Evolutionary conservation across 2,113 vertebrate species (phyloP).

Genomic region (Sus scrofa): DNA sequence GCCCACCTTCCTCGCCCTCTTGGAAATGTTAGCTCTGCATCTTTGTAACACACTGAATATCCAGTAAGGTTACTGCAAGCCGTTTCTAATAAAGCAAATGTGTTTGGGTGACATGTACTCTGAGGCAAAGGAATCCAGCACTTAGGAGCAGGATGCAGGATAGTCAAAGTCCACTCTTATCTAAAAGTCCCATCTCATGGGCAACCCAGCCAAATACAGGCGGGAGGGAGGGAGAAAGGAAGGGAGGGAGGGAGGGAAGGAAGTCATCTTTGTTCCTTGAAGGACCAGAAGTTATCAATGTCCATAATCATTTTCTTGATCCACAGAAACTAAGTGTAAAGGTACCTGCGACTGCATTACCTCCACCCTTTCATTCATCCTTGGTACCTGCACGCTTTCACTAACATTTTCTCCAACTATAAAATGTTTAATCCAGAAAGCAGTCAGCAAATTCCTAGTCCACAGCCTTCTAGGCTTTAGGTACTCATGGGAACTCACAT

Average conservation of each 20-base stretch:
- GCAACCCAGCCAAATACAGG: conserved; percentile 7
- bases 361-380: neutral
- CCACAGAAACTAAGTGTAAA: neutral
- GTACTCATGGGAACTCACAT: neutral
- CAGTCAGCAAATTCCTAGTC: neutral
- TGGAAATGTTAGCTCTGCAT: conserved; percentile 55
- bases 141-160: neutral
- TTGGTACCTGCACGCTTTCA: neutral
- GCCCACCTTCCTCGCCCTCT: conserved; percentile 26
- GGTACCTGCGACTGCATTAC: neutral
- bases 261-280: neutral
- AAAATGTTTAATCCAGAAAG: neutral
- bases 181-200: neutral
- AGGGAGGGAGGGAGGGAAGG: neutral
- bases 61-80: conserved; percentile 24
- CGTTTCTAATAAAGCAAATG: conserved; percentile 61
- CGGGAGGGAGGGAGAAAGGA: too few species aligned
- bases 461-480: neutral
- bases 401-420: neutral
- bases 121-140: neutral
- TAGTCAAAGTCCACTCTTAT: neutral
- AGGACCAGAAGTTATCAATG: neutral
- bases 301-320: conserved; percentile 14
- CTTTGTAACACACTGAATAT: conserved; percentile 38
- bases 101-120: neutral